Evolutionary conservation across 1,140 invertebrate genomes (phyloP).

Genomic region (Diorhabda sublineata): DNA sequence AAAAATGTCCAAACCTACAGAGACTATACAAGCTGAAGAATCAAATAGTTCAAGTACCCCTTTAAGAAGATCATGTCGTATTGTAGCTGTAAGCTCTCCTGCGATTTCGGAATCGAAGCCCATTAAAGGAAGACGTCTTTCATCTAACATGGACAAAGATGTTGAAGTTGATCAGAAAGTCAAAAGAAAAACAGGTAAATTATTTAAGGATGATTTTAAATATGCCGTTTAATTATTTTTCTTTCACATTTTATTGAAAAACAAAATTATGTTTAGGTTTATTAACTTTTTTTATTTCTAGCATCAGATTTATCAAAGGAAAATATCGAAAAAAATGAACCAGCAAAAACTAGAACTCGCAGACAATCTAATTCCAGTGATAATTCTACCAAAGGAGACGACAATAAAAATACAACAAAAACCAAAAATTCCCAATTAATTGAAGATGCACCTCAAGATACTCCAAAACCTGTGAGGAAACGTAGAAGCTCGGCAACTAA

Average conservation of each 20-base stretch:
- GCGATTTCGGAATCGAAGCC: background rate
- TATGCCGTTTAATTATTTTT: background rate
- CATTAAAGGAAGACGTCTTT: conserved; percentile 8
- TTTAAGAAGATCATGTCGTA: conserved; percentile 16
- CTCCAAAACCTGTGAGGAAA: background rate
- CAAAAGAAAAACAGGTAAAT: conserved; percentile 16
- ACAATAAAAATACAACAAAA: background rate
- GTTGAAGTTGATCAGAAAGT: background rate
- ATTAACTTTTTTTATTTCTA: conserved; percentile 4
- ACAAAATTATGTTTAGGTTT: background rate
- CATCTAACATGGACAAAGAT: background rate
- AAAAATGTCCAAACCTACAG: conserved; percentile 7
- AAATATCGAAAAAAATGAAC: conserved; percentile 7
- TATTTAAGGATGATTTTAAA: background rate
- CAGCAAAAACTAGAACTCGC: conserved; percentile 13
- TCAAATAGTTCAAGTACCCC: background rate
- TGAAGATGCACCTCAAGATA: background rate
- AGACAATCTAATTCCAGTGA: conserved; percentile 11
- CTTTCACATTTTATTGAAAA: background rate
- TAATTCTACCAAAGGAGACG: background rate
- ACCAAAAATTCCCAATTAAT: background rate
- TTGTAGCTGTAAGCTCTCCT: conserved; percentile 10
- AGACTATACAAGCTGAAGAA: conserved; percentile 13
- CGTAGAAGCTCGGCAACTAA: background rate
- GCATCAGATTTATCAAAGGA: conserved; percentile 12